Conservation (phyloP, 2,888 invertebrate species). For the Proisotoma minuta region DNA sequence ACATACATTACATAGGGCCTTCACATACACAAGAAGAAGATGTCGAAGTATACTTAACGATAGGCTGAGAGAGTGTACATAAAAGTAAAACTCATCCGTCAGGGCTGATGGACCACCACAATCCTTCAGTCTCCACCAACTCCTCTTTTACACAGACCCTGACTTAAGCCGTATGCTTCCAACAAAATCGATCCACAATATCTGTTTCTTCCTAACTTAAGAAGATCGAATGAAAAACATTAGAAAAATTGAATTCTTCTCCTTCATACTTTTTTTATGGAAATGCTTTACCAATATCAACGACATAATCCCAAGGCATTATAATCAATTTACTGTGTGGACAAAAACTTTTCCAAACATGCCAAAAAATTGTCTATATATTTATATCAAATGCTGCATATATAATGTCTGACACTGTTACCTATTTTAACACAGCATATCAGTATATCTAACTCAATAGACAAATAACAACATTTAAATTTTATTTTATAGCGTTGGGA, state of each 20-base stretch:
- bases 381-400: too few relatives aligned
- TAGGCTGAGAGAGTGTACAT: too few relatives aligned
- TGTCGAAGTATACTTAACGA: too few relatives aligned
- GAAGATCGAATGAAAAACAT: constrained; percentile 4
- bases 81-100: background rate
- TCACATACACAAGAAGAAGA: too few relatives aligned
- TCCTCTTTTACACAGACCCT: background rate
- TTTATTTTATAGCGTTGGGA: too few relatives aligned
- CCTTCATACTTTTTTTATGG: background rate
- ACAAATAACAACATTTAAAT: too few relatives aligned
- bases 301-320: constrained; percentile 1
- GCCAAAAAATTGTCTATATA: too few relatives aligned
- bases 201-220: background rate
- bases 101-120: background rate
- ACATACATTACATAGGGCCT: too few relatives aligned
- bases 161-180: background rate
- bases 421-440: too few relatives aligned
- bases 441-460: too few relatives aligned
- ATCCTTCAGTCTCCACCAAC: background rate
- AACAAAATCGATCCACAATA: background rate
- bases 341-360: background rate
- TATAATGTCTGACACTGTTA: too few relatives aligned
- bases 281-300: background rate
- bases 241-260: constrained; percentile 10
- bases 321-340: constrained; percentile 4